Conservation (phyloP, 2,113 vertebrate species). For the Tylochromis polylepis region DNA sequence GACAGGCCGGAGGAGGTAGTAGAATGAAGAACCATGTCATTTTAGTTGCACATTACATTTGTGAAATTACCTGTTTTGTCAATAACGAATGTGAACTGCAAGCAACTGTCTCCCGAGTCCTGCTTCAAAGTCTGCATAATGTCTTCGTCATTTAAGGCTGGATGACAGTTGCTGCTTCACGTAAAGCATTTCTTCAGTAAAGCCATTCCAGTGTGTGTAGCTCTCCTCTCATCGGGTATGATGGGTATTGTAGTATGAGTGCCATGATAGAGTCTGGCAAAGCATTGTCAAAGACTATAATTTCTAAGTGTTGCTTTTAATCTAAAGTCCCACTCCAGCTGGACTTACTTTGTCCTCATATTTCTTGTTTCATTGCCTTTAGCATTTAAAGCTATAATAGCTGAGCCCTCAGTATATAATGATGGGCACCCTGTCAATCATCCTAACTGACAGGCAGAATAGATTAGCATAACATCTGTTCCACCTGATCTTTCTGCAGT, state of each 20-base stretch:
- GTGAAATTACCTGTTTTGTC: no score
- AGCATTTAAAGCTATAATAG: constrained; percentile 13
- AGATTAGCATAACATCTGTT: constrained; percentile 66
- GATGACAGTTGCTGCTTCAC: neutral
- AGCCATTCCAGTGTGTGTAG: neutral
- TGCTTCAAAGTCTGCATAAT: neutral
- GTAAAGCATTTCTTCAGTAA: neutral
- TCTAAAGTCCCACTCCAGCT: neutral
- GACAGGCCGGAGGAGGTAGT: no score
- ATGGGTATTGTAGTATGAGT: neutral
- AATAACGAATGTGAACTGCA: no score
- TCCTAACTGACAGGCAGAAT: constrained; percentile 5
- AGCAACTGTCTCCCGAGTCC: no score
- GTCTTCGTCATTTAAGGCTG: neutral
- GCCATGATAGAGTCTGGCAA: neutral
- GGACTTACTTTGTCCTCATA: neutral
- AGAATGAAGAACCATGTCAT: no score
- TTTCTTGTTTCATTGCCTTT: neutral
- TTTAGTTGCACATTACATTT: no score
- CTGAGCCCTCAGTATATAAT: neutral
- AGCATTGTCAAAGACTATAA: neutral
- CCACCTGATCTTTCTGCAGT: constrained; percentile 17
- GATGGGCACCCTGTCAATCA: constrained; percentile 37
- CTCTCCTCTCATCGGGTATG: neutral
- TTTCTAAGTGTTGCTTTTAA: neutral